Evolutionary conservation across 2,888 invertebrate genomes (phyloP), one percentile per base, ranked within the genome.

Genomic region (Ephialtes manifestator): DNA sequence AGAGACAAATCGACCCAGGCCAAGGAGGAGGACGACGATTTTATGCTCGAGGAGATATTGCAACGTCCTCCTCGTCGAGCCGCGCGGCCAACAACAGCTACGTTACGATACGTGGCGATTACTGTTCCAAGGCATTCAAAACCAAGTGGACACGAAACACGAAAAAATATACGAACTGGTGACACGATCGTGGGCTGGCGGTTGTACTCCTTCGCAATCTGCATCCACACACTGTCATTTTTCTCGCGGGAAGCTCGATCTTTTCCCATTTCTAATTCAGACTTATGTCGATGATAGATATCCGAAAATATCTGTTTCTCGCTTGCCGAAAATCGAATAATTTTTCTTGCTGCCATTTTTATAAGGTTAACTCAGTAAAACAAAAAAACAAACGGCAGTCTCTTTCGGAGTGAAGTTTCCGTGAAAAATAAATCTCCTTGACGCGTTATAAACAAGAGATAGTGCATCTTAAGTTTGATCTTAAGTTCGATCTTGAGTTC

Each of bases 31-130:
- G 89, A 90, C 7, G 88, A 91, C 28, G 91, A 93, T 35, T 94
- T 93, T 43, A 87, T 93, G 15, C 77, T 93, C 5, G 93, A 93
- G 18, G 93, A 93, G 71, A 93, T 93, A 93, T 82, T 93, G 1
- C 80, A 92, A 11, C 83, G 2, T 24, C 24, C 24, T 24, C 24
- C 24, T 24, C 24, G 24, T 24, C 24, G 24, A 24, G 24, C 24
- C 1, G 24, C 24, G 24, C 24, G 24, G 24, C 24, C 24, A 24
- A 24, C 24, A 24, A 24, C 24, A 24, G 24, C 24, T 24, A 24
- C 24, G 24, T 24, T 24, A 24, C 24, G 24, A 24, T 24, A 24
- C 24, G 24, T 24, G 24, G 24, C 24, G 24, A 24, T 24, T 24
- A 24, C 24, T 24, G 24, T 24, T 24, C 24, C 24, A 24, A 24